Evolutionary conservation across 2,113 vertebrate species (phyloP), one percentile per base, ranked within the genome.

Genomic region (Ceratotherium simum): DNA sequence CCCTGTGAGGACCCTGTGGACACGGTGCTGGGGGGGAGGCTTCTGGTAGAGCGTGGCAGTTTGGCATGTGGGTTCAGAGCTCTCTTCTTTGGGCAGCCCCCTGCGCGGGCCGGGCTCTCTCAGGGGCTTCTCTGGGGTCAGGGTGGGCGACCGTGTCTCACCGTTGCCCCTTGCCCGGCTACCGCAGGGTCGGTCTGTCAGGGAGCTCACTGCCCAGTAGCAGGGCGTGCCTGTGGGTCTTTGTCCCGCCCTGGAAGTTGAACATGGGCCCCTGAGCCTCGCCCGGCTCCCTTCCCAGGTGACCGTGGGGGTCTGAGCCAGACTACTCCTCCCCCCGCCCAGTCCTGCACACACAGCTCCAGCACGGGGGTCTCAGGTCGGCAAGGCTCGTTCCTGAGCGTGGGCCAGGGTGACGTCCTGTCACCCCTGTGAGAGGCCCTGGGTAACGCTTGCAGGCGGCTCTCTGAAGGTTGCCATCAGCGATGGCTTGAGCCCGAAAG

Each of bases 121-220:
- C 23, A 3, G 51, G 12, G 29, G 72, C 82, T 0, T 0, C 56
- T 31, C 7, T 21, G 60, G 82, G 39, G 65, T 54, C 64, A 10
- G 14, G 2, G 20, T 5, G 21, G 31, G 51, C 1, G 1, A 8
- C 6, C 0, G 0, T 10, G 17, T 62, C 51, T 67, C n/a, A 11
- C 29, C 0, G 3, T 48, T 0, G 12, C 1, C 27, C 16, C 36
- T 31, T 46, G 20, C 87, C 54, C 2, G 3, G 21, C n/a, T 33
- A 12, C 46, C 10, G 6, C 18, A 3, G 4, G 5, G 23, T 33
- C n/a, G 12, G 18, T 42, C 27, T 3, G 0, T 36, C 7, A 21
- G 67, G 75, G 46, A n/a, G 9, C 10, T 39, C 5, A 0, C 62
- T 69, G 18, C 39, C 36, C 4, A 29, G 33, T 13, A 2, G 0